A percentile compares a stretch with the other conserved stretches of the same genome.
These are phyloP conservation scores for Mythimna impura DNA, from an alignment of 2,888 invertebrate genomes.

Conservation along the genomic window DNA sequence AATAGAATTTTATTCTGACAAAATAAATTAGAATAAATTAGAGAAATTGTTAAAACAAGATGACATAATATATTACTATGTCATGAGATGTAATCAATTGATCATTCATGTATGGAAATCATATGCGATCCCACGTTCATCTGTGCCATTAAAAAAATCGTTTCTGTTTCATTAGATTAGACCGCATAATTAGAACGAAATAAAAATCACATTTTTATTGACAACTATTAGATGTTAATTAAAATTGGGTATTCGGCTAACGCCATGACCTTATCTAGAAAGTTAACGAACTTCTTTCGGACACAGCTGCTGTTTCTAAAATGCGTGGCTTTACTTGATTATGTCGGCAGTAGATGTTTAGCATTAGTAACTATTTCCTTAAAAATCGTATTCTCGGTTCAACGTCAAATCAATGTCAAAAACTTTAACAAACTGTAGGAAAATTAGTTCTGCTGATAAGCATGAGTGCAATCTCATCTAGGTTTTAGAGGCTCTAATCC, in stretches of 20 bases:
- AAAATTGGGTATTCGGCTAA: slow-evolving; percentile 1
- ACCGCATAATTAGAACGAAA: slow-evolving; percentile 4
- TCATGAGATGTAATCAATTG: neutral
- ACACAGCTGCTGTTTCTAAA: slow-evolving; percentile 4
- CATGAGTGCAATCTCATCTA: no score
- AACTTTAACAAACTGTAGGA: no score
- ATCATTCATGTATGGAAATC: neutral
- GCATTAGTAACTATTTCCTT: no score
- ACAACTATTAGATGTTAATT: neutral
- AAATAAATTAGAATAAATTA: no score
- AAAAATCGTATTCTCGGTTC: no score
- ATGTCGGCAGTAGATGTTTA: neutral
- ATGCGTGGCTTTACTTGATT: neutral
- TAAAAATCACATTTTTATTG: slow-evolving; percentile 15
- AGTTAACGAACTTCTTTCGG: neutral
- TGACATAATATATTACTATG: no score
- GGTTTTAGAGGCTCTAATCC: no score
- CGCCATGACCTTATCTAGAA: slow-evolving; percentile 4
- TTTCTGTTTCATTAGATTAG: neutral
- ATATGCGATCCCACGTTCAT: neutral
- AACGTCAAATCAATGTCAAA: no score
- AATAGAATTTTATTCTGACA: no score
- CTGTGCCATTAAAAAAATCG: neutral
- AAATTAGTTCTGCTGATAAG: no score
- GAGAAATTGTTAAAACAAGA: no score